phyloP scores from a whole-genome alignment of 2,888 invertebrate species.

The Muschampia plurimacula region DNA sequence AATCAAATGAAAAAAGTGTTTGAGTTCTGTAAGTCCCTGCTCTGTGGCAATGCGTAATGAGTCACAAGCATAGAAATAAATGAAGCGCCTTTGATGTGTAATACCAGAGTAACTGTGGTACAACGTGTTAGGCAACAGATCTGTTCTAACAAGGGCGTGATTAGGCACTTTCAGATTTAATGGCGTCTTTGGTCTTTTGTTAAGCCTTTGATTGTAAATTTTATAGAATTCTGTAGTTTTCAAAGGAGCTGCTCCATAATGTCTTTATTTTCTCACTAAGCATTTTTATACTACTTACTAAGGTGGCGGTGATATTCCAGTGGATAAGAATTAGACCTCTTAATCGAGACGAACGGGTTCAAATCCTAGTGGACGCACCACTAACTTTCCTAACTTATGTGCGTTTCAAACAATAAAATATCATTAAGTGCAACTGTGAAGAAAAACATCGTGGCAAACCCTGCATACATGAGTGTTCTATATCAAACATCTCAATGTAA shows the following conservation, averaged over 20 bases:
- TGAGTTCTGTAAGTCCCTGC: not conserved
- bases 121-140: not conserved
- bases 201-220: not conserved
- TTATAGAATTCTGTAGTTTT: not conserved
- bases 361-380: too few relatives aligned
- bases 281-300: not conserved
- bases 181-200: not conserved
- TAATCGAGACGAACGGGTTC: too few relatives aligned
- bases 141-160: not conserved
- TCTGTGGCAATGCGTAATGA: not conserved
- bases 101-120: not conserved
- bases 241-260: not conserved
- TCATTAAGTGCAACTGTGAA: too few relatives aligned
- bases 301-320: too few relatives aligned
- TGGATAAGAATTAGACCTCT: too few relatives aligned
- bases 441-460: too few relatives aligned
- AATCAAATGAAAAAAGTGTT: too few relatives aligned
- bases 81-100: slow-evolving; percentile 3
- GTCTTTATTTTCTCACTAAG: not conserved
- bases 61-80: slow-evolving; percentile 1
- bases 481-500: too few relatives aligned
- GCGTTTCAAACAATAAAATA: too few relatives aligned
- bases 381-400: too few relatives aligned
- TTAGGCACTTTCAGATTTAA: slow-evolving; percentile 4
- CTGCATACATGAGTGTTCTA: too few relatives aligned